phyloP scores from a whole-genome alignment of 2,113 vertebrate genomes.

The Tyrannus savana region DNA sequence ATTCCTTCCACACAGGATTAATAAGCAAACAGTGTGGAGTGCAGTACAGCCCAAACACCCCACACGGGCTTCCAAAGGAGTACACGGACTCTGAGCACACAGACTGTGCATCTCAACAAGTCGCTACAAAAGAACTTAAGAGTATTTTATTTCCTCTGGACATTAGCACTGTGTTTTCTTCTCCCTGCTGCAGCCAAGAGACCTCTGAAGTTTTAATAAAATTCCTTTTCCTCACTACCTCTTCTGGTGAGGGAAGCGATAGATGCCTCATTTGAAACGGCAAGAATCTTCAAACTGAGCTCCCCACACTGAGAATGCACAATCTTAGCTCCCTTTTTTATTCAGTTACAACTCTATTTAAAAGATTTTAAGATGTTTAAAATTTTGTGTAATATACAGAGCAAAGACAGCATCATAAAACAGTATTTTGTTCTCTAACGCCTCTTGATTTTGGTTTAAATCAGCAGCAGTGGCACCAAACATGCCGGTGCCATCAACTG shows the following conservation, averaged over 20 bases:
- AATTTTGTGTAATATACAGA: neutral
- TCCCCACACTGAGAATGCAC: neutral
- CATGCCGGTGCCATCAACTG: neutral
- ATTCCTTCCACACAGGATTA: neutral
- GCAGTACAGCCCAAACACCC: neutral
- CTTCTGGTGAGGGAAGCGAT: neutral
- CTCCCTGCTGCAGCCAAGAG: neutral
- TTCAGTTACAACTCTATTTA: neutral
- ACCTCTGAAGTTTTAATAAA: neutral
- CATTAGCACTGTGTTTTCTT: neutral
- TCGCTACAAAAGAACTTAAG: neutral
- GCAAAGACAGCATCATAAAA: neutral
- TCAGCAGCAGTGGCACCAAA: neutral
- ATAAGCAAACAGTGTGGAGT: neutral
- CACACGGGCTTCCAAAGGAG: neutral
- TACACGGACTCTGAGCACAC: neutral
- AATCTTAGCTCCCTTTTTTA: neutral
- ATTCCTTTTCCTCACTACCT: neutral
- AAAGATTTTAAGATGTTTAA: neutral
- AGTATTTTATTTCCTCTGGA: neutral
- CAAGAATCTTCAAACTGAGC: neutral
- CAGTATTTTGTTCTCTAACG: neutral
- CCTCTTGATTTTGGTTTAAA: neutral
- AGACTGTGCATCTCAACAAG: neutral
- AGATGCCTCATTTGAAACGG: neutral